Evolutionary conservation across 2,113 vertebrate genomes (phyloP), one percentile per base, ranked within the genome.

Genomic region (Pterocles orientalis): DNA sequence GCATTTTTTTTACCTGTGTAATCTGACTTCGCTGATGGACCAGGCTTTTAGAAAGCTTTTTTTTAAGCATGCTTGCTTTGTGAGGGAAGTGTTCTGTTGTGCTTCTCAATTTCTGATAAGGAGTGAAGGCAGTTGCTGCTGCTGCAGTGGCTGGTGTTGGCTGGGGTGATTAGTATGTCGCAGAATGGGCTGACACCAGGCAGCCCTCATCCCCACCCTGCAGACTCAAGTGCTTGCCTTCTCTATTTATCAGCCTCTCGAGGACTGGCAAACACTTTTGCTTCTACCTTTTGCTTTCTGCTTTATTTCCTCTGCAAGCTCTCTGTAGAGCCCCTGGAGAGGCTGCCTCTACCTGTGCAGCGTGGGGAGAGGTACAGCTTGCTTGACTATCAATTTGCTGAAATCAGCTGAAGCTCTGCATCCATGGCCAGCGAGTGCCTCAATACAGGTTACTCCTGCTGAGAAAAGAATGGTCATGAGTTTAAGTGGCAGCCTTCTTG

Each of bases 181-280:
- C 3, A 10, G 39, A 26, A n/a, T 5, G 16, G 24, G n/a, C 62
- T 41, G 45, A 47, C 25, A 34, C 28, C 36, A 57, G 28, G 18
- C 62, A 88, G 25, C n/a, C 17, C 25, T 53, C 0, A 0, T 53
- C 54, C 45, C 19, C 9, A 16, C 29, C 20, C 6, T 34, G 17
- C 29, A 61, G 41, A 33, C 53, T 79, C 2, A 0, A 62, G 50
- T 26, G 54, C 81, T 82, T 90, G 82, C 50, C 58, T 66, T n/a
- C 69, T 61, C 66, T 68, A 15, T 58, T 77, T 51, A 29, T 61
- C 69, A 80, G 41, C 41, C 58, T 81, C n/a, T 54, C 34, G 41
- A 53, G n/a, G 58, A 25, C 45, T 51, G 12, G 25, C 17, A 51
- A 71, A 48, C 23, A 17, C 24, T 15, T 92, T 60, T 54, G 7